These are phyloP conservation scores for Acheta domesticus DNA, from an alignment of 2,888 invertebrate species.

Conservation along the genomic window DNA sequence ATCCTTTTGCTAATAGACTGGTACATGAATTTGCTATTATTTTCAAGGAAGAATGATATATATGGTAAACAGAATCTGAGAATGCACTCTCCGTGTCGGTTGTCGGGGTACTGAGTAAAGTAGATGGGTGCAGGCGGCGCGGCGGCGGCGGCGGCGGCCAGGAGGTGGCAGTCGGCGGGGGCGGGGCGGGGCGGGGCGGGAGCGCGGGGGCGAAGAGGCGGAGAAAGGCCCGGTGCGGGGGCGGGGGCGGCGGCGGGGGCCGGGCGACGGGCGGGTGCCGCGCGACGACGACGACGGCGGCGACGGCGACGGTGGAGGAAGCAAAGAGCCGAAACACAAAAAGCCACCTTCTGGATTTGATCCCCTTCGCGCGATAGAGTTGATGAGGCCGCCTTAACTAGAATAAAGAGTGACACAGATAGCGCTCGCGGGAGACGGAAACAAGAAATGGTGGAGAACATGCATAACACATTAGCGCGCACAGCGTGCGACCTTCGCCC, in stretches of 20 bases:
- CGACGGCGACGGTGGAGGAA: constrained; percentile 24
- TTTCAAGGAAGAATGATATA: constrained; percentile 53
- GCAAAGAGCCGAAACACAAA: constrained; percentile 33
- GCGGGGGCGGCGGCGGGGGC: neutral
- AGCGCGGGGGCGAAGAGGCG: constrained; percentile 25
- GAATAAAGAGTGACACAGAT: constrained; percentile 33
- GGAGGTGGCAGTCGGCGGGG: constrained; percentile 43
- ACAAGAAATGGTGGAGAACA: constrained; percentile 23
- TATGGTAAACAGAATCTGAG: constrained; percentile 52
- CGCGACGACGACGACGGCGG: constrained; percentile 45
- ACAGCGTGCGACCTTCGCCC: neutral
- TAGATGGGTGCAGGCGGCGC: constrained; percentile 30
- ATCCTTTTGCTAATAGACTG: constrained; percentile 56
- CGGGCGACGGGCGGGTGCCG: neutral
- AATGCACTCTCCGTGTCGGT: constrained; percentile 47
- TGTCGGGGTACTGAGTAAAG: constrained; percentile 33
- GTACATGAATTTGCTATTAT: constrained; percentile 56
- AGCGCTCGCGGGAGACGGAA: constrained; percentile 26
- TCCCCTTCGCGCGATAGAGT: constrained; percentile 25
- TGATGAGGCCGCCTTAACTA: constrained; percentile 30
- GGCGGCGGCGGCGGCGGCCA: neutral
- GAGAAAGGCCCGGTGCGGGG: constrained; percentile 37
- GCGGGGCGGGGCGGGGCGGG: constrained; percentile 39
- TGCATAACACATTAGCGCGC: constrained; percentile 33
- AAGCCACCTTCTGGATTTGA: constrained; percentile 38